Base-by-base conservation (phyloP, 2,113 vertebrate species). In the Oncorhynchus masou region DNA sequence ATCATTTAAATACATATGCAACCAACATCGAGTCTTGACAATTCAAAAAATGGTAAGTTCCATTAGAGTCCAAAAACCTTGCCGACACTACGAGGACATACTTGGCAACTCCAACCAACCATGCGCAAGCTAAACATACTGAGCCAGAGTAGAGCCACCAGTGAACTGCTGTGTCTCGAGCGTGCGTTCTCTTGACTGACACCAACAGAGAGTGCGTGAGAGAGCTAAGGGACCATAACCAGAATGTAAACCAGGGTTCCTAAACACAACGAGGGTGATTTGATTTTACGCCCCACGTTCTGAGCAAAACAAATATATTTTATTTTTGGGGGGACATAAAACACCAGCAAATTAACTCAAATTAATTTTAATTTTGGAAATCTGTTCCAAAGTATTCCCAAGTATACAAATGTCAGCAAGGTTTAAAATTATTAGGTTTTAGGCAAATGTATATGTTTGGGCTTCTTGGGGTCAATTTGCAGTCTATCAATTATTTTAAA, bases 101-200 rank as follows among this genome's bases (percentile, higher is more conserved):
- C 67, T 68, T 68, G 67, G 67, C 67, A n/a, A 68, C 67, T 68
- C 65, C 67, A 68, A 34, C 31, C 67, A 68, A 34, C 16, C 6
- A 34, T 12, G 67, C 19, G 31, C 31, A 11, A 39, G 6, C 29
- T 31, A 39, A 31, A 39, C 45, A 13, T 45, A 45, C 34, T n/a
- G 60, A 64, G 60, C 24, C n/a, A n/a, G 20, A 25, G 3, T 24
- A 54, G 3, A 68, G 29, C 67, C 29, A n/a, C n/a, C 60, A 16
- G 5, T 39, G 29, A 3, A n/a, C 16, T 64, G 22, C 11, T 45
- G 34, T 31, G 19, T 34, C 7, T 20, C 16, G 34, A 69, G 68
- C 68, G 29, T 20, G 34, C 68, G 68, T 69, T 70, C 45, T 70
- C 4, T 39, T 70, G 39, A 48, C 31, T 4, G 68, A 70, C 60